These are phyloP conservation scores for Campoletis sonorensis DNA, from an alignment of 1,140 invertebrate species.

Conservation along the genomic window DNA sequence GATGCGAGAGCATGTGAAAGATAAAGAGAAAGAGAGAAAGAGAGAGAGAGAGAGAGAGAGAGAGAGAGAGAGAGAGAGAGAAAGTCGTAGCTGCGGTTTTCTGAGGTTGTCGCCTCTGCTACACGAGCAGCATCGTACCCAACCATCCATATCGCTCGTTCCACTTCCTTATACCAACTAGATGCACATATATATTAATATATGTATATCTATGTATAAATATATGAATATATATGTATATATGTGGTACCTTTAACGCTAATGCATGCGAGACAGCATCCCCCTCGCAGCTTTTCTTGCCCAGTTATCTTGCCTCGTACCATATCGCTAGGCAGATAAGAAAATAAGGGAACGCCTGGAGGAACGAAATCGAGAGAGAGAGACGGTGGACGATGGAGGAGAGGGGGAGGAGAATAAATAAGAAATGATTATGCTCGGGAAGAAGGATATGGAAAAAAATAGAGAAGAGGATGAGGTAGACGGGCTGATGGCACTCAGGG, in stretches of 20 bases:
- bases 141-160: slow-evolving; percentile 20
- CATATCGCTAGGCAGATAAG: slow-evolving; percentile 38
- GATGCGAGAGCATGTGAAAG: slow-evolving; percentile 13
- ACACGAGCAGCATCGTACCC: neutral
- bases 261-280: slow-evolving; percentile 38
- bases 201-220: neutral
- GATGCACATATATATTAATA: neutral
- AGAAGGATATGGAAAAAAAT: neutral
- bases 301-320: slow-evolving; percentile 3
- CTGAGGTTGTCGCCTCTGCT: slow-evolving; percentile 21
- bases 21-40: slow-evolving; percentile 19
- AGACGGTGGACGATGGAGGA: neutral
- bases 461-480: neutral
- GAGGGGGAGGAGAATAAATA: slow-evolving; percentile 31
- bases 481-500: neutral
- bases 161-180: slow-evolving; percentile 27
- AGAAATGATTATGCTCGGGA: slow-evolving; percentile 33
- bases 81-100: slow-evolving; percentile 29
- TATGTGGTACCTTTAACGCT: slow-evolving; percentile 17
- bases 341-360: slow-evolving; percentile 35
- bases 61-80: too few species aligned
- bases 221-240: neutral
- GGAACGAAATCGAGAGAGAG: neutral
- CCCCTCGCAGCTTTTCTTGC: slow-evolving; percentile 33
- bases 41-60: neutral